A percentile compares a stretch with the other conserved stretches of the same genome.
phyloP scores from a whole-genome alignment of 2,797 vertebrate genomes.

The Thamnophis elegans region DNA sequence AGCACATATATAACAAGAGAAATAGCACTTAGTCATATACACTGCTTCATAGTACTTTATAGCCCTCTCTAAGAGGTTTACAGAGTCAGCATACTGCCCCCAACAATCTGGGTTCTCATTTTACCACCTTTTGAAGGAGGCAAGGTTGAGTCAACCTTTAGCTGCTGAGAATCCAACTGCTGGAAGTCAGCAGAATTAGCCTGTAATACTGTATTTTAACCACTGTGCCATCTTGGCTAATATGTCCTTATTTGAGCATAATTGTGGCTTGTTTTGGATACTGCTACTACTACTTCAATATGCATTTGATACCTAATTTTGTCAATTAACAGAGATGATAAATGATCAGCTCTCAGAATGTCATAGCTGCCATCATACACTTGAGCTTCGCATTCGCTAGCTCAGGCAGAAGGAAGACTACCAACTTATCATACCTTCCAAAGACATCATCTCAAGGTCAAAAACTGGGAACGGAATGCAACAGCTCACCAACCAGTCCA shows the following conservation, averaged over 20 bases:
- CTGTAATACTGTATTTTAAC: not conserved
- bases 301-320: constrained; percentile 39
- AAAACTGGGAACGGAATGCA: not conserved
- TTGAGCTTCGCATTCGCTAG: not conserved
- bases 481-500: not conserved
- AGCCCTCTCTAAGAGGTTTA: not conserved
- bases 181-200: not conserved
- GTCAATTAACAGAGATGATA: constrained; percentile 59
- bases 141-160: not conserved
- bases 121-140: not conserved
- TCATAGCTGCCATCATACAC: not conserved
- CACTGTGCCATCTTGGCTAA: not conserved
- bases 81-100: not conserved
- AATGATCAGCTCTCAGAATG: constrained; percentile 61
- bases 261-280: not conserved
- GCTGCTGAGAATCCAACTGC: not conserved
- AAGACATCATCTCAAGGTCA: not conserved
- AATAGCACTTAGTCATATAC: not conserved
- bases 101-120: not conserved
- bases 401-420: not conserved
- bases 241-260: not conserved
- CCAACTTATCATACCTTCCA: not conserved
- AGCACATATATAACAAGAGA: not conserved
- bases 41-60: not conserved
- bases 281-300: constrained; percentile 28